Conservation (phyloP, 2,113 vertebrate genomes). For the human region DNA sequence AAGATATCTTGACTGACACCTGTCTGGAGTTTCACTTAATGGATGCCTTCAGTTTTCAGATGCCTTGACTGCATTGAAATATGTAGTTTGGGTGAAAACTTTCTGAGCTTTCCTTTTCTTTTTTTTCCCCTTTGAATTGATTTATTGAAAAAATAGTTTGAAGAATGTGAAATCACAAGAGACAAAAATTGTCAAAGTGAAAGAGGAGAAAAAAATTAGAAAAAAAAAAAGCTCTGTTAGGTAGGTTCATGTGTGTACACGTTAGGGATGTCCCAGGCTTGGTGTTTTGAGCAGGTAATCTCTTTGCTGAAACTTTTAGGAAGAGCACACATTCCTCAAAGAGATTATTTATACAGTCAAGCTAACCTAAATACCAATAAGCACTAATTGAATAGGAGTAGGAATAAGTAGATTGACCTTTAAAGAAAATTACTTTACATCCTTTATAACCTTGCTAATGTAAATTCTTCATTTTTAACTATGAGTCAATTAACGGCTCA, state of each 20-base stretch:
- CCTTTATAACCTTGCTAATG: not conserved
- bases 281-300: not conserved
- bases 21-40: conserved; percentile 24
- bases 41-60: not conserved
- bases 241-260: not conserved
- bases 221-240: not conserved
- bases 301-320: not conserved
- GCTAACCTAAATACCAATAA: conserved; percentile 2
- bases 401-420: conserved; percentile 17
- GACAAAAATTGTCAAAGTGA: not conserved
- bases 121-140: not conserved
- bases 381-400: not conserved
- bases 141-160: not conserved
- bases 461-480: conserved; percentile 21
- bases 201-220: not conserved
- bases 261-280: not conserved
- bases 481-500: not conserved
- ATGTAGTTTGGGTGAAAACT: not conserved
- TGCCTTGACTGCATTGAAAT: not conserved
- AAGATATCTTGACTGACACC: not conserved
- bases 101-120: not conserved
- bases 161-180: not conserved
- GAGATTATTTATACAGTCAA: not conserved
- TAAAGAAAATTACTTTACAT: conserved; percentile 5
- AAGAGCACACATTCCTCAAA: not conserved